Conservation (phyloP, 1,140 invertebrate species). For the Acromyrmex heyeri region DNA sequence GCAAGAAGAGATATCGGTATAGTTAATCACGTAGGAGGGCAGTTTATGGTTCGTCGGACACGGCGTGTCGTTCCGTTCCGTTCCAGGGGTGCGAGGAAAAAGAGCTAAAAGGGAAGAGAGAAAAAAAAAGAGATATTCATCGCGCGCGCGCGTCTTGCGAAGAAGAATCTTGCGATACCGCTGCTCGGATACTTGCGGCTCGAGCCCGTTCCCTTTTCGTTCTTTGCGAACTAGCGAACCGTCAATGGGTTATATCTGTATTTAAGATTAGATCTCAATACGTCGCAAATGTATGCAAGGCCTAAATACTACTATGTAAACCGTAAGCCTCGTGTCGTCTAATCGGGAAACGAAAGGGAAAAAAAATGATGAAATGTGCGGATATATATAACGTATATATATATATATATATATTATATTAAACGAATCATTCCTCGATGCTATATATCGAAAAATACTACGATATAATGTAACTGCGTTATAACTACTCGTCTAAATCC, state of each 20-base stretch:
- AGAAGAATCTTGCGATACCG: constrained; percentile 54
- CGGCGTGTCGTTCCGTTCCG: constrained; percentile 71
- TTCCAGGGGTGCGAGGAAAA: constrained; percentile 59
- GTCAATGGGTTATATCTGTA: constrained; percentile 73
- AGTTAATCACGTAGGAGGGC: constrained; percentile 60
- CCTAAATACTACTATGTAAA: constrained; percentile 81
- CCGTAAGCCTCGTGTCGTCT: constrained; percentile 77
- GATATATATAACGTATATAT: constrained; percentile 76
- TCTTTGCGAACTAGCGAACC: constrained; percentile 71
- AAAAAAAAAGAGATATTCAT: constrained; percentile 35
- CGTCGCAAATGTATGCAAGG: constrained; percentile 82
- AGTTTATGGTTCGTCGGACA: constrained; percentile 75
- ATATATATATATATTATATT: constrained; percentile 70
- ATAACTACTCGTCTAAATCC: constrained; percentile 83
- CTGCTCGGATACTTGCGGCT: constrained; percentile 52
- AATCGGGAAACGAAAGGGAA: constrained; percentile 74
- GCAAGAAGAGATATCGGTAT: constrained; percentile 40
- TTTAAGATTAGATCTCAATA: constrained; percentile 82
- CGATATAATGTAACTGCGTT: constrained; percentile 83
- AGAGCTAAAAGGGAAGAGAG: constrained; percentile 69
- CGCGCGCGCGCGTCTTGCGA: constrained; percentile 58
- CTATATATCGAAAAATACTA: constrained; percentile 83
- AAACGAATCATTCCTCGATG: constrained; percentile 85
- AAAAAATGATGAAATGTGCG: constrained; percentile 58
- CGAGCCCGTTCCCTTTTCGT: constrained; percentile 73